Percentiles rank a stretch among this genome's conserved stretches.
Evolutionary conservation across 2,797 vertebrate genomes (phyloP).

Genomic region (Megaceryle alcyon): DNA sequence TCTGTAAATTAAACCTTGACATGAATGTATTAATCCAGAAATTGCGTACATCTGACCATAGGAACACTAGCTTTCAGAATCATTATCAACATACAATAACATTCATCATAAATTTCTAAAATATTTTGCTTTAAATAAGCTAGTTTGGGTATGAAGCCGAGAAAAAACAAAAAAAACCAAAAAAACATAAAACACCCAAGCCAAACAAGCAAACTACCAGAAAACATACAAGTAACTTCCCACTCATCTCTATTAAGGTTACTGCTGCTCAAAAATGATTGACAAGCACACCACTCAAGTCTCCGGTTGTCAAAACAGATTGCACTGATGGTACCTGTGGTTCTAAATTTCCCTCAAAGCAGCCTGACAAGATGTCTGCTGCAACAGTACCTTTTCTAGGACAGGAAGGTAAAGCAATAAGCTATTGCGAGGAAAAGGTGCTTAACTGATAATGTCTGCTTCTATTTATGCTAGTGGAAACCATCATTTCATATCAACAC

Average conservation of each 20-base stretch:
- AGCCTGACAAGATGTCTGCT: neutral
- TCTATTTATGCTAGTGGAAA: neutral
- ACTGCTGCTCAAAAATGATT: neutral
- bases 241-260: neutral
- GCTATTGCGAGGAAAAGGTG: neutral
- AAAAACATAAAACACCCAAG: no score
- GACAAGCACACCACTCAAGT: neutral
- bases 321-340: neutral
- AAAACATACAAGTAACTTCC: neutral
- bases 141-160: neutral
- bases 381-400: neutral
- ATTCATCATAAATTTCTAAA: neutral
- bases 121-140: neutral
- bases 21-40: neutral
- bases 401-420: neutral
- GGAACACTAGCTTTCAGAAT: neutral
- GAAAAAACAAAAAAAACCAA: neutral
- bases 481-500: neutral
- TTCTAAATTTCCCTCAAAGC: neutral
- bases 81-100: neutral
- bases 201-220: neutral
- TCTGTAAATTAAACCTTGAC: neutral
- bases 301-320: constrained; percentile 22
- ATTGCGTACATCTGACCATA: neutral
- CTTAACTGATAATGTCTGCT: neutral